Evolutionary conservation across 2,797 vertebrate species (phyloP), one percentile per base, ranked within the genome.

Genomic region (Chiroxiphia lanceolata): DNA sequence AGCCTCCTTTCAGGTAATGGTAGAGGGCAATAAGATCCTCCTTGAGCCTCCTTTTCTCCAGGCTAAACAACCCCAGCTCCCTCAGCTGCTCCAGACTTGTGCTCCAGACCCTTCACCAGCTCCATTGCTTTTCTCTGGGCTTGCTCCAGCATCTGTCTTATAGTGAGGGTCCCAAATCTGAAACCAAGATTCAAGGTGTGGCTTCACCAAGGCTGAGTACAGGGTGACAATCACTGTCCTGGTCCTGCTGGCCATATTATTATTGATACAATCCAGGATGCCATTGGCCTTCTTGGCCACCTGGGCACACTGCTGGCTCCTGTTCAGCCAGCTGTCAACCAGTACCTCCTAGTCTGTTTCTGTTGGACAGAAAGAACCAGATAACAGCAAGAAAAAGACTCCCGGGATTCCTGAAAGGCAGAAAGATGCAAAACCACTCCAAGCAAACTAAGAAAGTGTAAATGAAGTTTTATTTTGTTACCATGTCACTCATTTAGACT

Each of bases 141-240:
- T 2, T 0, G 0, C 16, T 85, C 10, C 21, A 72, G 48, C 18
- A 13, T 34, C 38, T 7, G 3, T 15, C 23, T 33, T 14, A 11
- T 2, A n/a, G 7, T 31, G 31, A 65, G 8, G 19, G 4, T 13
- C 6, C 51, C 56, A 54, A 6, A 78, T 36, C 5, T 9, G 45
- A 6, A 26, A 51, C 19, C 22, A 50, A 13, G 1, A 64, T 3
- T 50, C 1, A 0, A 67, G 31, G 3, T 6, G 29, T 0, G 1
- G 45, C 29, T 48, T 70, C 51, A 75, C 4, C n/a, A 42, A 1
- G 6, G 16, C 25, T 0, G 0, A 9, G 18, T 14, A 67, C 16
- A 67, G 29, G 3, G 13, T 25, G 3, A 45, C 14, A 12, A 33
- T 40, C 36, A 19, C 11, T 13, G 26, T 12, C 25, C 53, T 45